Percentiles rank a stretch among this genome's conserved stretches.
Evolutionary conservation across 2,797 vertebrate genomes (phyloP).

Genomic region (Typhlichthys eigenmanni): DNA sequence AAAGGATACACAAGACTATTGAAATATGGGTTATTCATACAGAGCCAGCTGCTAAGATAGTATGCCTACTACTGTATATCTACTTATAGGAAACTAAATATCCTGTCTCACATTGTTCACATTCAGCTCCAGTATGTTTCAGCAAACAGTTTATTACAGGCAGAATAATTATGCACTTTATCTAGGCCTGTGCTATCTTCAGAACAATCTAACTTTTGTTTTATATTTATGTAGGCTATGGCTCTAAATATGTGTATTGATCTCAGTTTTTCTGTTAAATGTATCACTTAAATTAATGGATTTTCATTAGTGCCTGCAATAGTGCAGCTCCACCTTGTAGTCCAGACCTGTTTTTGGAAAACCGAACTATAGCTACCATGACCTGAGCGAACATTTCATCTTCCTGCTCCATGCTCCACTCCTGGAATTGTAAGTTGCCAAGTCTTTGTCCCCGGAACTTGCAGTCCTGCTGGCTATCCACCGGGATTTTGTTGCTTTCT

Average conservation of each 20-base stretch:
- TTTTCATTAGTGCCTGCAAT: not conserved
- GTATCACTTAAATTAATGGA: not conserved
- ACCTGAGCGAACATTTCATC: conserved; percentile 11
- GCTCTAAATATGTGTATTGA: no score
- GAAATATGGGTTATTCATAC: no score
- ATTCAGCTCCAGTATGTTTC: no score
- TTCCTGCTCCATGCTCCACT: conserved; percentile 69
- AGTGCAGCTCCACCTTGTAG: conserved; percentile 42
- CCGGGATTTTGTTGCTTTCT: conserved; percentile 41
- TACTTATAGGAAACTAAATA: no score
- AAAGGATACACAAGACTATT: no score
- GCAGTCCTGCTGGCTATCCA: conserved; percentile 55
- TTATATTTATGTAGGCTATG: not conserved
- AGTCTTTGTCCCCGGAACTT: conserved; percentile 79
- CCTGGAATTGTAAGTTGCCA: conserved; percentile 74
- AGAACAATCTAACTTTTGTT: not conserved
- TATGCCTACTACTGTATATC: no score
- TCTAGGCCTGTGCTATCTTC: no score
- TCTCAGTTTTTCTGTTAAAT: no score
- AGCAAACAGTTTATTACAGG: no score
- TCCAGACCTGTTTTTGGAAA: conserved; percentile 64
- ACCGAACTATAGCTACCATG: not conserved
- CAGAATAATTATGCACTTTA: no score
- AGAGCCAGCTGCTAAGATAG: no score
- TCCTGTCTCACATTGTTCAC: no score